Conservation (phyloP, 2,888 invertebrate genomes). For the Noctua fimbriata region DNA sequence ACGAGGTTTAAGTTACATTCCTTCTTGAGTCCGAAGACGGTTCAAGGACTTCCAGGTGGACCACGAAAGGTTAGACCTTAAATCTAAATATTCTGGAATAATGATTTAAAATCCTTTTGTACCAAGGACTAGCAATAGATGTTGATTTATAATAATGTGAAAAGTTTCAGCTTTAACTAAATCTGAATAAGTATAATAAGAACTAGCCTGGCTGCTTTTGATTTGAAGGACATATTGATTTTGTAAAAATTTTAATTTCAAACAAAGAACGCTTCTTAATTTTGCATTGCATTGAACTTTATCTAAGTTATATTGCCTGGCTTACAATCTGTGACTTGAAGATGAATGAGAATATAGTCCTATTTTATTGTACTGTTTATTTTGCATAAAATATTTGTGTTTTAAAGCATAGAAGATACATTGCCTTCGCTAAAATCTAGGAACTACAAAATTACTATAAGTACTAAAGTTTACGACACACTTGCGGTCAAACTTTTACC, state of each 20-base stretch:
- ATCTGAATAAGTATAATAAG: not conserved
- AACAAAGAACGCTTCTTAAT: not conserved
- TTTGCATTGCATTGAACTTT: not conserved
- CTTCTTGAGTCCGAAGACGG: no score
- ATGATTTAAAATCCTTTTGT: not conserved
- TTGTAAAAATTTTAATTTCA: no score
- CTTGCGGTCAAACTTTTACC: slow-evolving; percentile 81
- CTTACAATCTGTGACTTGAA: not conserved
- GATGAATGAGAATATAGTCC: not conserved
- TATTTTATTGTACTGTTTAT: not conserved
- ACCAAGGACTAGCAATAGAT: not conserved
- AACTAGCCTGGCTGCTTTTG: not conserved
- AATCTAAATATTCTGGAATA: no score
- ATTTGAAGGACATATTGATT: no score
- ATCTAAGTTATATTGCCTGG: not conserved
- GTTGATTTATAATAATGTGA: not conserved
- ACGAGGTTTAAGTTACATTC: no score
- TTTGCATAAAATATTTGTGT: not conserved
- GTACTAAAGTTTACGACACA: slow-evolving; percentile 68
- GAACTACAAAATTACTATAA: slow-evolving; percentile 69
- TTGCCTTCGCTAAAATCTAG: slow-evolving; percentile 33
- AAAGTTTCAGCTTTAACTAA: not conserved
- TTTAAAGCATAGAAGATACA: not conserved
- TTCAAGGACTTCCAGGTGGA: no score
- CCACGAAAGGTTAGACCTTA: no score